A percentile compares a stretch with the other conserved stretches of the same genome.
Conservation (phyloP, 2,113 vertebrate genomes). For the Siniperca chuatsi region DNA sequence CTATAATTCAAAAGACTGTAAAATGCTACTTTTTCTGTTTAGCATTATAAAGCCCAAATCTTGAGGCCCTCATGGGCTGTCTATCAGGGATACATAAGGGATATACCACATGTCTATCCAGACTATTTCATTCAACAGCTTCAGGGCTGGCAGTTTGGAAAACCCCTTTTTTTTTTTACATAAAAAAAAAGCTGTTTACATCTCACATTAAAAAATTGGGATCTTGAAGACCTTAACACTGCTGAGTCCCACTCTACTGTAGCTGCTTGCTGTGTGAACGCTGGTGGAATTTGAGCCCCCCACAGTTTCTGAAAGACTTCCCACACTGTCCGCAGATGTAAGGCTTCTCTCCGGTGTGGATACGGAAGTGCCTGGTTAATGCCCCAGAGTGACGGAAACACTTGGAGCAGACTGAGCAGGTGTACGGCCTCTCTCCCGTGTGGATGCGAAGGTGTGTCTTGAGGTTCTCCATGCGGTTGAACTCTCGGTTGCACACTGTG, state of each 20-base stretch:
- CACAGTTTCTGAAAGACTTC: conserved; percentile 82
- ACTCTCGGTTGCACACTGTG: conserved; percentile 79
- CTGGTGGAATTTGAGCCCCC: conserved; percentile 83
- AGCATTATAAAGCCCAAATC: too few relatives aligned
- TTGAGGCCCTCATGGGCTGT: background rate
- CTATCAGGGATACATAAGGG: background rate
- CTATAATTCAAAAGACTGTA: background rate
- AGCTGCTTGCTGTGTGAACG: conserved; percentile 74
- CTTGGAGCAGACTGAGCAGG: conserved; percentile 80
- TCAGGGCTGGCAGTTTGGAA: too few relatives aligned
- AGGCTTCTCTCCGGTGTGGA: conserved; percentile 84
- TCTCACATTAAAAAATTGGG: background rate
- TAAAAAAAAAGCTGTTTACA: background rate
- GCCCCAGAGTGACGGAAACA: conserved; percentile 84
- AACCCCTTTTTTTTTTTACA: background rate
- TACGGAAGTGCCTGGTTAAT: conserved; percentile 82
- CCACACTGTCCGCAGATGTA: conserved; percentile 82
- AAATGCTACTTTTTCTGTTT: background rate
- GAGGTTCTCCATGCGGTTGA: conserved; percentile 84
- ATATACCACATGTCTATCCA: background rate
- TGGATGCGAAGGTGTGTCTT: conserved; percentile 85
- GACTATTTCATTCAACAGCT: background rate
- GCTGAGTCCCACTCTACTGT: conserved; percentile 6
- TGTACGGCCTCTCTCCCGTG: conserved; percentile 82
- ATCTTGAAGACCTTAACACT: background rate